Conservation (phyloP, 1,140 invertebrate genomes). For the Drosophila chauvacae region DNA sequence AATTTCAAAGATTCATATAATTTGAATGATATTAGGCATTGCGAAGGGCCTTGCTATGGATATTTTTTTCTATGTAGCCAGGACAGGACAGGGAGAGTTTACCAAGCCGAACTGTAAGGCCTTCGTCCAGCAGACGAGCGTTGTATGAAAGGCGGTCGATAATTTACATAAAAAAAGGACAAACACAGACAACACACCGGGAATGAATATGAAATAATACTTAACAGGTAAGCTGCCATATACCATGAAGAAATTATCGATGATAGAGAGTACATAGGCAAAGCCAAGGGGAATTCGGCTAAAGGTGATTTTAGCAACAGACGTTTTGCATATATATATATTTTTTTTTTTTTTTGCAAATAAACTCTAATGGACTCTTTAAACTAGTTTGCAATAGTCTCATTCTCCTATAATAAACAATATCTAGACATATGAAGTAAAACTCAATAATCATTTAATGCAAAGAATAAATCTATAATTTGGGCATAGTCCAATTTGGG, state of each 20-base stretch:
- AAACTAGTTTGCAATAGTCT: neutral
- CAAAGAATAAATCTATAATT: conserved; percentile 7
- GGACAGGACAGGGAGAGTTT: conserved; percentile 12
- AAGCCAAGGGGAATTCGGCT: neutral
- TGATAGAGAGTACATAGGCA: neutral
- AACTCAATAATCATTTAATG: neutral
- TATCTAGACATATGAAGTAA: neutral
- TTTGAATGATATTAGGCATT: no score
- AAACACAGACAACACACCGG: conserved; percentile 33
- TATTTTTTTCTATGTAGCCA: conserved; percentile 1
- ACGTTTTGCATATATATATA: neutral
- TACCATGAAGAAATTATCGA: neutral
- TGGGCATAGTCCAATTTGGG: conserved; percentile 14
- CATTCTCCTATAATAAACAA: neutral
- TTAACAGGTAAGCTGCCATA: conserved; percentile 21
- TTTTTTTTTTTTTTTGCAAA: no score
- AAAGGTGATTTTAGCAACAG: no score
- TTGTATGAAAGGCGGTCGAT: conserved; percentile 68
- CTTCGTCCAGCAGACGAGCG: conserved; percentile 20
- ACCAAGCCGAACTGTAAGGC: conserved; percentile 27
- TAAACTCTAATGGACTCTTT: neutral
- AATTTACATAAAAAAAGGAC: conserved; percentile 75
- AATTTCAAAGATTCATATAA: no score
- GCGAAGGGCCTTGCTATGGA: neutral
- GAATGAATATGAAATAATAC: conserved; percentile 53